These are phyloP conservation scores for Myotis yumanensis DNA, from an alignment of 2,113 vertebrate species.

Conservation along the genomic window DNA sequence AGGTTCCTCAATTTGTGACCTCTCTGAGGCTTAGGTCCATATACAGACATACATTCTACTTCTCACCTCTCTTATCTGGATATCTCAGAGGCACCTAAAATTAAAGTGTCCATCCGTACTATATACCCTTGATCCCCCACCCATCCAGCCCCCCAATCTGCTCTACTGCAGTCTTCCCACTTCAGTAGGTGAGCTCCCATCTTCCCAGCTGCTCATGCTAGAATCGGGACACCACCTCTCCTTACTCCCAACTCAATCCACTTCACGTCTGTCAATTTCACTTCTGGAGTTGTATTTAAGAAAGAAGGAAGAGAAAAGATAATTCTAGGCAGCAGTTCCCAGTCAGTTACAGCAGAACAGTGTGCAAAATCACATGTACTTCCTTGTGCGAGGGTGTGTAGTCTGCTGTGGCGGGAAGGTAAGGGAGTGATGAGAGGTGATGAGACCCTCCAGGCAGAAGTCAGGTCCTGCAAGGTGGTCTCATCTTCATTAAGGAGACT, in stretches of 20 bases:
- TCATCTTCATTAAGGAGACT: not conserved
- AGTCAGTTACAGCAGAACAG: not conserved
- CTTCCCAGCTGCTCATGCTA: not conserved
- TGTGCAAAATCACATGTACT: not conserved
- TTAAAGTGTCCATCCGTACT: not conserved
- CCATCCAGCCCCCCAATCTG: rapidly evolving
- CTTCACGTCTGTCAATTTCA: not conserved
- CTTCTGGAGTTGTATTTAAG: not conserved
- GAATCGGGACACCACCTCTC: not conserved
- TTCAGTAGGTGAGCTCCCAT: not conserved
- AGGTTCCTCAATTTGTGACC: not conserved
- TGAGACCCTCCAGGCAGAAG: not conserved
- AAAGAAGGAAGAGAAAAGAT: not conserved
- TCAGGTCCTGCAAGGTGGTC: not conserved
- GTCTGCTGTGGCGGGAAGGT: not conserved
- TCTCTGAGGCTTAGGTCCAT: not conserved
- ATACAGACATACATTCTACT: not conserved
- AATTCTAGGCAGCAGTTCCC: not conserved
- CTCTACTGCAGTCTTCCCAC: not conserved
- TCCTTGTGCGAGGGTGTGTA: rapidly evolving
- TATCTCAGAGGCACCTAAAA: not conserved
- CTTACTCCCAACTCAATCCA: not conserved
- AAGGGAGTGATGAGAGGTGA: not conserved
- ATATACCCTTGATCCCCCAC: not conserved
- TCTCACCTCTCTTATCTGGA: not conserved